Evolutionary conservation across 2,888 invertebrate species (phyloP), one percentile per base, ranked within the genome.

Genomic region (Drosophila ezoana): DNA sequence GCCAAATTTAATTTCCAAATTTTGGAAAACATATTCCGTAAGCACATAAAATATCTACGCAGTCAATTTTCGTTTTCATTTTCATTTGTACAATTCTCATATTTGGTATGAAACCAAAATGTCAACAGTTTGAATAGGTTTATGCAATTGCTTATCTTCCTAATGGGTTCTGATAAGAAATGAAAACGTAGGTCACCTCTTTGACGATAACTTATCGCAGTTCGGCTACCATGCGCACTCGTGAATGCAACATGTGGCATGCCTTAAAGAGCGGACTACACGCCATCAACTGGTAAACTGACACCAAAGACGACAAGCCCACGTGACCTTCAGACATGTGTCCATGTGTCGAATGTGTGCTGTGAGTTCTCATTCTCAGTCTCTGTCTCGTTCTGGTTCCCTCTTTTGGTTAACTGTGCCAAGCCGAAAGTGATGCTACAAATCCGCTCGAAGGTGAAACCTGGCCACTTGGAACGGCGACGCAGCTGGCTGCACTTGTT

Each of bases 391-490:
- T 47, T 54, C 47, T 68, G 57, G 32, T 41, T 45, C 38, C 41
- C 45, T 40, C 56, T 72, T 61, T 60, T 75, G 66, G 67, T 47
- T 44, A 76, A 49, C 51, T 82, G 72, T 70, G 82, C 79, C 82
- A 81, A 79, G 79, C 76, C 63, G 86, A 87, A 81, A 87, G 85
- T 83, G 87, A 71, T 75, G 80, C 82, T 62, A 33, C 65, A 52
- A 77, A 53, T 67, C 63, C 79, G 68, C 64, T 58, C 56, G 79
- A 81, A 87, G 87, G 87, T 72, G 86, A 83, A 73, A 73, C 85
- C 49, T 81, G 65, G 62, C 67, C 85, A 64, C 45, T 60, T 84
- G 81, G 75, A 78, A 81, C 75, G 56, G 38, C 16, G 0, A 32
- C 28, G 16, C 51, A 58, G 47, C 63, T 40, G 48, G 8, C 41